Percentiles rank a stretch among this genome's conserved stretches.
phyloP scores from a whole-genome alignment of 2,888 invertebrate genomes.

The Phortica magna region DNA sequence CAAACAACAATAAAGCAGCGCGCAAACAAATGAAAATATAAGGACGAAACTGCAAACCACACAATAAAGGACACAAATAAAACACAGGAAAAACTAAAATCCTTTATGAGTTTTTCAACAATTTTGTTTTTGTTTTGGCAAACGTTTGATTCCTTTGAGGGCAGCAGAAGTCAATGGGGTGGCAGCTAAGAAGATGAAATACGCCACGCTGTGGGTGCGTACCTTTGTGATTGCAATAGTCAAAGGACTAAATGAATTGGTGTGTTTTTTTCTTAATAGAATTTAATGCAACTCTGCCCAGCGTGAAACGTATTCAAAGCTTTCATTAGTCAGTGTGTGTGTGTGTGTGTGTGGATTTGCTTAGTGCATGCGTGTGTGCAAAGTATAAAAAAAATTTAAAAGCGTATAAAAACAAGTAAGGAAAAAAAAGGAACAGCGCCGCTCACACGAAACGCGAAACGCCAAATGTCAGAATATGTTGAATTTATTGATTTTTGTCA shows the following conservation, averaged over 20 bases:
- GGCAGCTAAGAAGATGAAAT: too few relatives aligned
- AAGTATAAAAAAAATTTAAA: conserved; percentile 48
- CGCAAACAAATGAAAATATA: not conserved
- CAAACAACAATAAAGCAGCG: conserved; percentile 31
- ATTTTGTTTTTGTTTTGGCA: too few relatives aligned
- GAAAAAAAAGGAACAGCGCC: not conserved
- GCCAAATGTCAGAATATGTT: conserved; percentile 33
- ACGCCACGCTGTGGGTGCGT: not conserved
- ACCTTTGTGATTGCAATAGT: not conserved
- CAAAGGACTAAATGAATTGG: not conserved
- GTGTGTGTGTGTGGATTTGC: not conserved
- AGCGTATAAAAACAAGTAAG: not conserved
- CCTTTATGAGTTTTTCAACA: too few relatives aligned
- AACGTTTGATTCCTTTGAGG: too few relatives aligned
- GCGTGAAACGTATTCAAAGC: conserved; percentile 31
- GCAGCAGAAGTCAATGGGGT: too few relatives aligned
- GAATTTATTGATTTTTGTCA: conserved; percentile 60
- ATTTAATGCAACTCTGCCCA: conserved; percentile 64
- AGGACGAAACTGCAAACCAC: conserved; percentile 37
- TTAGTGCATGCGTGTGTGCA: conserved; percentile 41
- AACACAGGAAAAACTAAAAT: too few relatives aligned
- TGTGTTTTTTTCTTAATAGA: conserved; percentile 54
- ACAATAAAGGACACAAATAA: too few relatives aligned
- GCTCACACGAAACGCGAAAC: not conserved
- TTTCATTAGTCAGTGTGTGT: not conserved